phyloP scores from a whole-genome alignment of 2,888 invertebrate genomes.

The Hyalella azteca region DNA sequence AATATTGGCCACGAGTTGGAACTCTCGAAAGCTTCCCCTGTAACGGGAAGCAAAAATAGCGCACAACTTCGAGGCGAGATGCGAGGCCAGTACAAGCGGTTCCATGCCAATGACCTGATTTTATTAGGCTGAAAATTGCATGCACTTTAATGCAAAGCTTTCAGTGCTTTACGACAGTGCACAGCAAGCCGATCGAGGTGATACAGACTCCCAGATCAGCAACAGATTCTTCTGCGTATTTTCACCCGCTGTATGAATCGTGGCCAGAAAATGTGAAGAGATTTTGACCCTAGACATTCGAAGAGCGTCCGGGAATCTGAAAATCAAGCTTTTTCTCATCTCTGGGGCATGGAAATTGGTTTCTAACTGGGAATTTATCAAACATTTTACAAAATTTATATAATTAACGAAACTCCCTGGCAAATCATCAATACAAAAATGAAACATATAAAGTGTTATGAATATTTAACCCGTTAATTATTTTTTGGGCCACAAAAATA shows the following conservation, averaged over 20 bases:
- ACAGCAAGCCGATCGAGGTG: background rate
- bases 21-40: background rate
- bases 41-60: background rate
- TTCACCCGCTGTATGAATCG: conserved; percentile 12
- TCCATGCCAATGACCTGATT: background rate
- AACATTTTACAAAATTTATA: too few species aligned
- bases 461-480: too few species aligned
- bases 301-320: too few species aligned
- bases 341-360: too few species aligned
- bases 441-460: too few species aligned
- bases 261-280: too few species aligned
- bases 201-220: conserved; percentile 17
- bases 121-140: conserved; percentile 27
- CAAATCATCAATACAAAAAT: too few species aligned
- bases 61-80: background rate
- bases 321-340: too few species aligned
- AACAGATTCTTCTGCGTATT: conserved; percentile 29
- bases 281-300: too few species aligned
- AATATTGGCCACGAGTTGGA: background rate
- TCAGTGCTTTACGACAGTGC: background rate
- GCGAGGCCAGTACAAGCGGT: background rate
- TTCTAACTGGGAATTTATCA: too few species aligned
- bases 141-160: conserved; percentile 5
- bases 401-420: too few species aligned
- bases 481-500: too few species aligned